A percentile compares a stretch with the other conserved stretches of the same genome.
These are phyloP conservation scores for Netelia melanura DNA, from an alignment of 2,888 invertebrate species.

Conservation along the genomic window DNA sequence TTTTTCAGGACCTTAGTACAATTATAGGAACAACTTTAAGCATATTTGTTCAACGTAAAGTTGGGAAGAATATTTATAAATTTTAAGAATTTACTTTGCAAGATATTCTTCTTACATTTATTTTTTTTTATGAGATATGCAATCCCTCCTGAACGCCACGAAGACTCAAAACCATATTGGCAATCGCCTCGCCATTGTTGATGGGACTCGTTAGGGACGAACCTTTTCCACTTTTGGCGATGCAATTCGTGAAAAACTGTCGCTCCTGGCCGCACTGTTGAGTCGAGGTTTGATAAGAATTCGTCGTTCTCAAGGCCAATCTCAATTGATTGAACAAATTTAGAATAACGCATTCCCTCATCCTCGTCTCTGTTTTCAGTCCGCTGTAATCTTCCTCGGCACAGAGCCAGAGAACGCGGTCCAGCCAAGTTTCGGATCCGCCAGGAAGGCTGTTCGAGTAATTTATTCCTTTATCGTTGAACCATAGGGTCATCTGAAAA, in stretches of 20 bases:
- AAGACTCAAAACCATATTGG: slow-evolving; percentile 72
- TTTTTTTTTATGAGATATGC: background rate
- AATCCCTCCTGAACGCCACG: slow-evolving; percentile 40
- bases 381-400: slow-evolving; percentile 71
- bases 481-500: slow-evolving; percentile 79
- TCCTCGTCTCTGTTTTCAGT: slow-evolving; percentile 72
- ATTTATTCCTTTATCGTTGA: slow-evolving; percentile 77
- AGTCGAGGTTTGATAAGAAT: slow-evolving; percentile 67
- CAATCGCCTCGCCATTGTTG: slow-evolving; percentile 75
- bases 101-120: slow-evolving; percentile 1
- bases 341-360: slow-evolving; percentile 78
- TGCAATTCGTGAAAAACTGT: slow-evolving; percentile 71
- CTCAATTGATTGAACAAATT: slow-evolving; percentile 79
- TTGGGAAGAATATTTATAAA: background rate
- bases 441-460: slow-evolving; percentile 72
- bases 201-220: slow-evolving; percentile 33
- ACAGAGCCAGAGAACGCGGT: slow-evolving; percentile 80
- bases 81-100: background rate
- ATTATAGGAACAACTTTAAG: too few species aligned
- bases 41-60: background rate
- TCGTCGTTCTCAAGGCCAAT: slow-evolving; percentile 73
- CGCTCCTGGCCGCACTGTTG: slow-evolving; percentile 71
- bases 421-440: slow-evolving; percentile 74
- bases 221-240: slow-evolving; percentile 56
- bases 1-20: too few species aligned